A percentile compares a stretch with the other conserved stretches of the same genome.
Evolutionary conservation across 2,113 vertebrate species (phyloP).

Genomic region (Phoxinus phoxinus): DNA sequence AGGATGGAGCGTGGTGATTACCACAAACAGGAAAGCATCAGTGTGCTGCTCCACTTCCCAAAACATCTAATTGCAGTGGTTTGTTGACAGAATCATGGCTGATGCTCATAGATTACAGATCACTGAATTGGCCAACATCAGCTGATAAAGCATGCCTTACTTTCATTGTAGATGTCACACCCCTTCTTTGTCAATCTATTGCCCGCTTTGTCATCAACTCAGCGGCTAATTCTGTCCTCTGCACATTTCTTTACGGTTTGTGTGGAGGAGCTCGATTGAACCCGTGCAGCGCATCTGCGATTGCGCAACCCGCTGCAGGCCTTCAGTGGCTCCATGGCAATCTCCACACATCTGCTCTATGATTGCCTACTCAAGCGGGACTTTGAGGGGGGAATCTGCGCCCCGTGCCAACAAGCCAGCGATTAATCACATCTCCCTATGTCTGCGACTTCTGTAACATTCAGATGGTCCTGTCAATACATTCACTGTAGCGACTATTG

Average conservation of each 20-base stretch:
- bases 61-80: background rate
- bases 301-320: background rate
- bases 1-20: background rate
- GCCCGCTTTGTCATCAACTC: background rate
- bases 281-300: background rate
- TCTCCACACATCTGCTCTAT: constrained; percentile 42
- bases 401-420: background rate
- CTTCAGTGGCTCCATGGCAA: constrained; percentile 18
- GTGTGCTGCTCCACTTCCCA: constrained; percentile 6
- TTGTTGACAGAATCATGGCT: background rate
- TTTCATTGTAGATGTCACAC: background rate
- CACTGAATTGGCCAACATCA: background rate
- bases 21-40: background rate
- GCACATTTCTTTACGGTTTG: background rate
- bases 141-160: background rate
- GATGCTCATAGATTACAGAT: constrained; percentile 4
- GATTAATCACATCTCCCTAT: constrained; percentile 28
- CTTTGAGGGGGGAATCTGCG: background rate
- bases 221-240: constrained; percentile 1
- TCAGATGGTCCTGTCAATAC: constrained; percentile 15
- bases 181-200: background rate
- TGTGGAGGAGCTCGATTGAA: background rate
- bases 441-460: background rate
- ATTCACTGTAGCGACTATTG: background rate
- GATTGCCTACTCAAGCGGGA: constrained; percentile 17